Conservation (phyloP, 2,888 invertebrate genomes). For the Caenorhabditis sp. region DNA sequence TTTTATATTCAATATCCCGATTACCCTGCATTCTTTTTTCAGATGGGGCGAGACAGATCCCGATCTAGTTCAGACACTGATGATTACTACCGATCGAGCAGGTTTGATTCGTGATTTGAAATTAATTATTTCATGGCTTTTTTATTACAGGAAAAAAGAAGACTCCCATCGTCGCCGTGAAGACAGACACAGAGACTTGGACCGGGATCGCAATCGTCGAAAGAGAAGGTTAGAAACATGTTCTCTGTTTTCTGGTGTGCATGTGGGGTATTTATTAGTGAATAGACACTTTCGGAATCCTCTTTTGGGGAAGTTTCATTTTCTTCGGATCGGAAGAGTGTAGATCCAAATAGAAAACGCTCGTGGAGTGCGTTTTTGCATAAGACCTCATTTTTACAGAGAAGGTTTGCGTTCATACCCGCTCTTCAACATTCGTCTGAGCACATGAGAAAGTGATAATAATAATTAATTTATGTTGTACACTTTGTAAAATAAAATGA, state of each 20-base stretch:
- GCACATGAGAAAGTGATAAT: conserved; percentile 48
- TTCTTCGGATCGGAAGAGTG: neutral
- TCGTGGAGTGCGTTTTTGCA: neutral
- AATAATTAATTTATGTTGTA: conserved; percentile 44
- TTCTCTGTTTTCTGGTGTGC: neutral
- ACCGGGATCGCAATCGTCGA: conserved; percentile 53
- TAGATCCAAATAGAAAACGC: neutral
- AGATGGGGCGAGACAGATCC: conserved; percentile 63
- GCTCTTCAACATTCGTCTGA: conserved; percentile 49
- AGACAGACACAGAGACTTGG: conserved; percentile 50
- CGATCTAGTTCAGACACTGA: conserved; percentile 57
- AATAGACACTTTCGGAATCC: neutral
- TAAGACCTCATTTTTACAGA: conserved; percentile 58
- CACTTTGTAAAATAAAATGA: conserved; percentile 50
- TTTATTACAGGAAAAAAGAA: conserved; percentile 37
- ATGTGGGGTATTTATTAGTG: neutral
- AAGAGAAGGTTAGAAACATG: conserved; percentile 41
- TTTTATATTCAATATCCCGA: neutral
- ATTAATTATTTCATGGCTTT: too few relatives aligned
- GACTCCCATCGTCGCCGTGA: conserved; percentile 40
- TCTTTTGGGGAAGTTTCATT: neutral
- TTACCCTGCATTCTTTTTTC: neutral
- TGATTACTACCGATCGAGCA: conserved; percentile 47
- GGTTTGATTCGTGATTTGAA: neutral
- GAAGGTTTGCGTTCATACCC: conserved; percentile 58